Evolutionary conservation across 2,113 vertebrate genomes (phyloP).

Genomic region (Bucco capensis): DNA sequence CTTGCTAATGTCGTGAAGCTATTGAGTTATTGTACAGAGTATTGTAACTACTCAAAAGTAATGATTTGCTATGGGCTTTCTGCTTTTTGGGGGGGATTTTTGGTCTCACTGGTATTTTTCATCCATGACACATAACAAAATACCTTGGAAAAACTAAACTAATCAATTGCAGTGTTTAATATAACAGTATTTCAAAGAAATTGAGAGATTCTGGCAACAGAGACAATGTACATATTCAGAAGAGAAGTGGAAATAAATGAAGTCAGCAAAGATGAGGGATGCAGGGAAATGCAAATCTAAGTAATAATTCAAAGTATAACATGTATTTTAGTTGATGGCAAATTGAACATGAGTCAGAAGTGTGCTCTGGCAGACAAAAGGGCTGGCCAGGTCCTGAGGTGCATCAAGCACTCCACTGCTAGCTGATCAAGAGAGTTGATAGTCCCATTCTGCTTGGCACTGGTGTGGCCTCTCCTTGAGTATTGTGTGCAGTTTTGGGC

Average conservation of each 20-base stretch:
- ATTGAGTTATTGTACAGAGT: background rate
- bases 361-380: no score
- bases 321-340: no score
- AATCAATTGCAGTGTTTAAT: background rate
- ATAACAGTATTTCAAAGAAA: background rate
- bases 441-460: no score
- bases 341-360: no score
- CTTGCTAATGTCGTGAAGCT: background rate
- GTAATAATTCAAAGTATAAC: background rate
- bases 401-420: no score
- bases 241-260: background rate
- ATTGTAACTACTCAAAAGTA: background rate
- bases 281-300: background rate
- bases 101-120: background rate
- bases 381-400: no score
- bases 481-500: no score
- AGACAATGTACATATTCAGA: background rate
- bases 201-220: background rate
- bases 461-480: no score
- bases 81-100: background rate
- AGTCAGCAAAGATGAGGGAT: background rate
- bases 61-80: background rate
- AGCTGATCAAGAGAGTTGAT: no score
- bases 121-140: background rate
- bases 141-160: background rate